phyloP scores from a whole-genome alignment of 2,113 vertebrate genomes.

The Scolopax mira region DNA sequence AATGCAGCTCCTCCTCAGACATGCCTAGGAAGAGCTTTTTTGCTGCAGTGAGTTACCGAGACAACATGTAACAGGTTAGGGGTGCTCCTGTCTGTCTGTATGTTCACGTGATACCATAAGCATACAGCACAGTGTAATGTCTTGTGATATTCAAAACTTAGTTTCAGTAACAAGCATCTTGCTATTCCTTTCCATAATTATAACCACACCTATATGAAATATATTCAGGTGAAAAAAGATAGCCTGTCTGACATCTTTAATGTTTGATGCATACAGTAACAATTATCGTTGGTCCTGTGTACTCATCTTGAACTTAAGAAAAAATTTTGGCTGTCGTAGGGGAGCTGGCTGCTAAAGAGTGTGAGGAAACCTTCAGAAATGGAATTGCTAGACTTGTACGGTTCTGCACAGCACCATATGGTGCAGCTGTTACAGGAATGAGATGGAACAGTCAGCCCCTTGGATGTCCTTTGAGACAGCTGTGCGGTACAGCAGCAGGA shows the following conservation, averaged over 20 bases:
- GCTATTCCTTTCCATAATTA: neutral
- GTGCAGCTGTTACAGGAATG: constrained; percentile 3
- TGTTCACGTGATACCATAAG: neutral
- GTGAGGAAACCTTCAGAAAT: neutral
- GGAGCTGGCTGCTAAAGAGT: neutral
- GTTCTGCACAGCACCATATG: neutral
- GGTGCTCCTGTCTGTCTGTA: neutral
- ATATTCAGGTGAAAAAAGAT: neutral
- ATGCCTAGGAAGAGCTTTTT: neutral
- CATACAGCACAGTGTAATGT: neutral
- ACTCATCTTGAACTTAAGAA: neutral
- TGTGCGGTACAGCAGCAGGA: neutral
- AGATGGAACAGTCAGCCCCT: neutral
- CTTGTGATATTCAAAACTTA: neutral
- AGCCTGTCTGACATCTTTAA: neutral
- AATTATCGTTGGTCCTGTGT: neutral
- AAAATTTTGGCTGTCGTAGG: neutral
- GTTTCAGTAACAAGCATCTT: neutral
- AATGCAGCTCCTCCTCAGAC: neutral
- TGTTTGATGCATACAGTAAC: accelerated
- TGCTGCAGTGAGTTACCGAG: neutral
- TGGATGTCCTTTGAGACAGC: constrained; percentile 12
- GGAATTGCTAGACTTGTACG: neutral
- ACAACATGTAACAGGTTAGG: neutral
- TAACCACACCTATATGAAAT: neutral